Base-by-base conservation (phyloP, 2,888 invertebrate genomes). In the Erebia palarica region DNA sequence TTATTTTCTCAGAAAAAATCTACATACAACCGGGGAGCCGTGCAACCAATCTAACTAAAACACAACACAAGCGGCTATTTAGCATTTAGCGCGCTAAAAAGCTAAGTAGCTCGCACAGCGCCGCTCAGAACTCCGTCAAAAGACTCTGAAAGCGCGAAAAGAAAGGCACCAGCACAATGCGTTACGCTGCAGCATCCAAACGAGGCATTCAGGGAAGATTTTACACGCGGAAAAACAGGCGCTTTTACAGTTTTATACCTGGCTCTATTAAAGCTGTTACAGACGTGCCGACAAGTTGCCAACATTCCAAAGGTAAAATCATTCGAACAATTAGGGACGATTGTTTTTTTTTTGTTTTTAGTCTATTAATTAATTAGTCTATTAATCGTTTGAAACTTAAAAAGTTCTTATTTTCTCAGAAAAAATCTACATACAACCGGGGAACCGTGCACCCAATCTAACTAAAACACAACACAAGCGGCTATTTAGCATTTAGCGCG, bases 401-500 rank as follows among this genome's bases (percentile, higher is more conserved):
- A n/a, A 36, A 7, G 5, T 7, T 36, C 36, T 36, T 36, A 7
- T 36, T 36, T 36, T 7, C 36, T 36, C 7, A 7, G 36, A 36
- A 36, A 36, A 36, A 36, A 36, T 36, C 36, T 36, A 36, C 36
- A 7, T 36, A 36, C 5, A 36, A 36, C 4, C 4, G 27, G 27
- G 27, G 27, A 27, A 4, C 13, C 44, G 21, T 49, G 49, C 21
- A 47, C 47, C 47, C 63, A 63, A 63, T 49, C 18, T 63, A 49
- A 63, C 49, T 63, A 49, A 63, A 63, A 63, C 63, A 49, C 13
- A 63, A 47, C 63, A 47, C 63, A 21, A 63, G 63, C 63, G 42
- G 66, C 66, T 66, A 55, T 66, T 66, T 66, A 66, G 55, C 57
- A 55, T 66, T 66, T 66, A 66, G 55, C 57, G 57, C 58, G 57